Evolutionary conservation across 2,797 vertebrate species (phyloP).

Genomic region (Periparus ater): DNA sequence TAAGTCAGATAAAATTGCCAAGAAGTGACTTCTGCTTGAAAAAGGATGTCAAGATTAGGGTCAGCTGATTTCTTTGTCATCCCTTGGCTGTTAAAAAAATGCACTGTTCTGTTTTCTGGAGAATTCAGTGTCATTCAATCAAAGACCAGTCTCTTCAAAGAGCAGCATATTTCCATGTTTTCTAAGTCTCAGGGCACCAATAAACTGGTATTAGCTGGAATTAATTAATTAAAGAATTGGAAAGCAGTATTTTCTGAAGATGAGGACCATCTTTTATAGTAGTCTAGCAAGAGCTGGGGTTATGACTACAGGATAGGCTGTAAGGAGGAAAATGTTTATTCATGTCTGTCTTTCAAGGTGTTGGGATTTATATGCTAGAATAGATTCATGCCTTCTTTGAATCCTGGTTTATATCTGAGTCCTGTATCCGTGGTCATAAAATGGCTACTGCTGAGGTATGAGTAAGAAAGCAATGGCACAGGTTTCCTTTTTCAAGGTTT

Average conservation of each 20-base stretch:
- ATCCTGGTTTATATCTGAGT: neutral
- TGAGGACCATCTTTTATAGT: neutral
- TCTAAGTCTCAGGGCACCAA: neutral
- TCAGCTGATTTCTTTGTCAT: neutral
- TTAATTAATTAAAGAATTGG: neutral
- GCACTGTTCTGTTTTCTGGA: neutral
- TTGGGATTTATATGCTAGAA: neutral
- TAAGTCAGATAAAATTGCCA: conserved; percentile 3
- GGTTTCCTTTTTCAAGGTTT: conserved; percentile 10
- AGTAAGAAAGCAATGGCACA: neutral
- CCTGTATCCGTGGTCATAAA: neutral
- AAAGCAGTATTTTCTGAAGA: neutral
- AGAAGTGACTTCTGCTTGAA: neutral
- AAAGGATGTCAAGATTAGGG: neutral
- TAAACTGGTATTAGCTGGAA: neutral
- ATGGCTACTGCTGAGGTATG: neutral
- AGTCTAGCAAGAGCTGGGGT: neutral
- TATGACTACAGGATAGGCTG: neutral
- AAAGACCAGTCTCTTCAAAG: neutral
- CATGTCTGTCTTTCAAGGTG: neutral
- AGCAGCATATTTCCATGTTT: neutral
- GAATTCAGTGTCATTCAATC: neutral
- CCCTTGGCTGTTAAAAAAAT: neutral
- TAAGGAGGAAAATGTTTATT: neutral
- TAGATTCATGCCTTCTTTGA: neutral